Conservation (phyloP, 1,140 invertebrate genomes). For the Leptestheria dahalacensis region DNA sequence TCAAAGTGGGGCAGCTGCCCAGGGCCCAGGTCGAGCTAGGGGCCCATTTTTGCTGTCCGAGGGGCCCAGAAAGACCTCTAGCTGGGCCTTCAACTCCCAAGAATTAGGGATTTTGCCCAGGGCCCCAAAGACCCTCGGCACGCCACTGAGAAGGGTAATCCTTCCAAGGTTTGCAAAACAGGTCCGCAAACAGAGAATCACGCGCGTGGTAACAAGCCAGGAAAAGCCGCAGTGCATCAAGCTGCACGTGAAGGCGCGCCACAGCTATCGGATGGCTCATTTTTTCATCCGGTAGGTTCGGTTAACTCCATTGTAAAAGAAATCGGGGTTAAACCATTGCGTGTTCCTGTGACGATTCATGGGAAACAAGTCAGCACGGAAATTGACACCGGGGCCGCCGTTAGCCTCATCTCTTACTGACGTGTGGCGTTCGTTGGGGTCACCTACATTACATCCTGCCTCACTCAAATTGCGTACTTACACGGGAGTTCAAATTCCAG, state of each 20-base stretch:
- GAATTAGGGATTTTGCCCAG: no score
- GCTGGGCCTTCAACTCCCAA: no score
- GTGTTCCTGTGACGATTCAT: background rate
- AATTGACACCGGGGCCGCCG: slow-evolving; percentile 4
- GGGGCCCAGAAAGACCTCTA: no score
- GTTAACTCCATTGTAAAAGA: no score
- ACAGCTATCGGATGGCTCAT: background rate
- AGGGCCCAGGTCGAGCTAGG: no score
- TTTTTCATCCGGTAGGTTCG: background rate
- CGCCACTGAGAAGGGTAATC: no score
- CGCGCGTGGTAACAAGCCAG: background rate
- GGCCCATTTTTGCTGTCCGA: no score
- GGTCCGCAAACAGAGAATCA: no score
- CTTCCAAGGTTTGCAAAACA: slow-evolving; percentile 10
- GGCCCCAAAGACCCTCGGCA: no score
- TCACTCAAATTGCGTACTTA: background rate
- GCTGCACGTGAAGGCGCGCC: background rate
- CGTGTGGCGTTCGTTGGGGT: background rate
- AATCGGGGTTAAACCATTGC: no score
- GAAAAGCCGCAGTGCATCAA: background rate
- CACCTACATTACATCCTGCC: background rate
- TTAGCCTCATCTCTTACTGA: background rate
- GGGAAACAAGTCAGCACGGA: background rate
- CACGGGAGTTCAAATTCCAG: background rate
- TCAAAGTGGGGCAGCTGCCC: no score